These are phyloP conservation scores for Choreutis nemorana DNA, from an alignment of 2,888 invertebrate genomes.

Conservation along the genomic window DNA sequence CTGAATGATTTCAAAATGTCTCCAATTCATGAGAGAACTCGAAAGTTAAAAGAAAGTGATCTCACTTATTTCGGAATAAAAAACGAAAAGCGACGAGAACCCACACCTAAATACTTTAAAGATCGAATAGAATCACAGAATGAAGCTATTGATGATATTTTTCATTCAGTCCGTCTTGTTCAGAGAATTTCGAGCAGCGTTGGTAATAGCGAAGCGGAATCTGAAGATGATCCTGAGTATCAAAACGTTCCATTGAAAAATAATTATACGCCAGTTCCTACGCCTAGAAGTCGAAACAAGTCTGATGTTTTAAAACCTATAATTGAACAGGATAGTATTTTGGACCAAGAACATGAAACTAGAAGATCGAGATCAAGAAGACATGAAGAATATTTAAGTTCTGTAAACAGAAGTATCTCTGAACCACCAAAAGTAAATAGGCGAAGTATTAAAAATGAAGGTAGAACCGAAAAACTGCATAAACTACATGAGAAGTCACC, in stretches of 20 bases:
- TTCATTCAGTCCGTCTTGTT: conserved; percentile 48
- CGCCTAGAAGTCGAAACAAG: conserved; percentile 38
- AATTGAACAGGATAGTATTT: conserved; percentile 29
- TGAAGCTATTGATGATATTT: conserved; percentile 31
- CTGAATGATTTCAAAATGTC: conserved; percentile 25
- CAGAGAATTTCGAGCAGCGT: conserved; percentile 46
- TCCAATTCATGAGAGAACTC: conserved; percentile 28
- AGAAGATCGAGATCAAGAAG: conserved; percentile 29
- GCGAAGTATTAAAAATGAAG: too few species aligned
- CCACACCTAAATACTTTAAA: conserved; percentile 11
- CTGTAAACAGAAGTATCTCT: conserved; percentile 35
- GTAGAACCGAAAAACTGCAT: conserved; percentile 9
- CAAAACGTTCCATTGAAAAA: conserved; percentile 39
- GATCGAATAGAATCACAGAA: conserved; percentile 13
- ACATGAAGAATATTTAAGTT: conserved; percentile 19
- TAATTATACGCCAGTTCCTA: conserved; percentile 35
- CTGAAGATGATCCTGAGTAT: conserved; percentile 46
- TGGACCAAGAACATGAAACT: conserved; percentile 14
- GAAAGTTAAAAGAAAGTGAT: conserved; percentile 67
- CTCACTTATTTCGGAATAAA: conserved; percentile 64
- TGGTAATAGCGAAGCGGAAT: conserved; percentile 51
- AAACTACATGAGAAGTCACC: conserved; percentile 8
- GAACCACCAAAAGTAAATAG: conserved; percentile 36
- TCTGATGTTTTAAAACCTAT: conserved; percentile 35
- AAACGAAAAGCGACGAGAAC: conserved; percentile 11